Percentiles rank a stretch among this genome's conserved stretches.
Conservation (phyloP, 1,140 invertebrate species). For the Scaptomyza graminum region DNA sequence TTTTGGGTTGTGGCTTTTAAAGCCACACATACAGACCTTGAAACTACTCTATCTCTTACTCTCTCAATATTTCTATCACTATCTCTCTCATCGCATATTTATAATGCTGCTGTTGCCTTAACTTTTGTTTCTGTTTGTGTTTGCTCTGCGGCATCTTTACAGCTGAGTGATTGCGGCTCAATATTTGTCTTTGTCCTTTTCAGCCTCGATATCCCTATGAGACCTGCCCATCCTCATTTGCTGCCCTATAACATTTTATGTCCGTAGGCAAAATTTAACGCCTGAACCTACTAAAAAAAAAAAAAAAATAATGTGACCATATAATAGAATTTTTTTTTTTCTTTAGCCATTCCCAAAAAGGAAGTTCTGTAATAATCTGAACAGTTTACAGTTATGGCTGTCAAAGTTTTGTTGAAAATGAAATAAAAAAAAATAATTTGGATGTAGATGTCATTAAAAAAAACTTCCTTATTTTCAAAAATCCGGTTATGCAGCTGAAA, state of each 20-base stretch:
- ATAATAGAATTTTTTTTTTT: too few species aligned
- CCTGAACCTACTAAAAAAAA: not conserved
- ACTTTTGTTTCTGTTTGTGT: constrained; percentile 46
- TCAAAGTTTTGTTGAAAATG: too few species aligned
- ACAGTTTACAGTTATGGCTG: too few species aligned
- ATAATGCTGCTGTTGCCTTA: constrained; percentile 43
- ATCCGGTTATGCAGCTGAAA: too few species aligned
- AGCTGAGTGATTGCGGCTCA: constrained; percentile 72
- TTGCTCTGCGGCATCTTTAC: constrained; percentile 73
- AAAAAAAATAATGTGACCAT: not conserved
- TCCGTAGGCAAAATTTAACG: constrained; percentile 3
- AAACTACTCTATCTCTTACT: not conserved
- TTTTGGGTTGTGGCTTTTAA: constrained; percentile 44
- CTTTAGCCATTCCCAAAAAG: too few species aligned
- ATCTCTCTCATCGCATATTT: constrained; percentile 14
- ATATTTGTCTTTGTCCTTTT: constrained; percentile 68
- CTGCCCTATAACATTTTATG: not conserved
- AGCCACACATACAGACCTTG: constrained; percentile 34
- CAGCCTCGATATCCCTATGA: constrained; percentile 22
- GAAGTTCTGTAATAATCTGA: too few species aligned
- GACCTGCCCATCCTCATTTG: constrained; percentile 7
- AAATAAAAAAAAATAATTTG: too few species aligned
- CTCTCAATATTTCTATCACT: not conserved
- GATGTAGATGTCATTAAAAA: too few species aligned
- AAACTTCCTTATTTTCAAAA: too few species aligned